A percentile compares a stretch with the other conserved stretches of the same genome.
Evolutionary conservation across 37 sponge, comb jelly and placozoan genomes (phyloP).

Genomic region (Axinella damicornis): DNA sequence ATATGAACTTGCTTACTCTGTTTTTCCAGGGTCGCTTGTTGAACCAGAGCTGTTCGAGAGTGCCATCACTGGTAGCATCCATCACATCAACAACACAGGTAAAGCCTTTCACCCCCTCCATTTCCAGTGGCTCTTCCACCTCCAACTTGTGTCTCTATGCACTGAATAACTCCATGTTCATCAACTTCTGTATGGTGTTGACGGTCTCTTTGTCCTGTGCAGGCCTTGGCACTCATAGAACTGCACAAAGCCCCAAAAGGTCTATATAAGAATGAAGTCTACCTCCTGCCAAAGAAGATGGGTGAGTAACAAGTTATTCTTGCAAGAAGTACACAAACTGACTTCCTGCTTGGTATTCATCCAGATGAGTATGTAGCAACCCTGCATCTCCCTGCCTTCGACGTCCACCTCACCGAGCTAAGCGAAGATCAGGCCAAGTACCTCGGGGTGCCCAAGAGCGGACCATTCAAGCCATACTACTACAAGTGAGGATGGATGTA

Average conservation of each 20-base stretch:
- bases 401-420: constrained; percentile 85
- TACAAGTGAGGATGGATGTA: constrained; percentile 78
- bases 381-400: constrained; percentile 82
- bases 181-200: too few relatives aligned
- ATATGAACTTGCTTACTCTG: too few relatives aligned
- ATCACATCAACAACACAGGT: constrained; percentile 90
- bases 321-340: too few relatives aligned
- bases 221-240: constrained; percentile 88
- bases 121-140: too few relatives aligned
- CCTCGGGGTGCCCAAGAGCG: constrained; percentile 74
- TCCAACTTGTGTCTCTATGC: too few relatives aligned
- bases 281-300: constrained; percentile 91
- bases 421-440: constrained; percentile 81
- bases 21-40: constrained; percentile 65
- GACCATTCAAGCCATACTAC: constrained; percentile 91
- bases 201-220: too few relatives aligned
- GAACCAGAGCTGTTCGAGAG: constrained; percentile 76
- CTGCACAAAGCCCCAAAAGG: constrained; percentile 79
- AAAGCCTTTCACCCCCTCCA: not conserved
- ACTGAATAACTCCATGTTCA: too few relatives aligned
- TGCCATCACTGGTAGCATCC: constrained; percentile 87
- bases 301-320: constrained; percentile 43
- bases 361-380: constrained; percentile 92
- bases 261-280: constrained; percentile 87
- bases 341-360: too few relatives aligned